These are phyloP conservation scores for Drosophila infuscata DNA, from an alignment of 2,888 invertebrate species.

Conservation along the genomic window DNA sequence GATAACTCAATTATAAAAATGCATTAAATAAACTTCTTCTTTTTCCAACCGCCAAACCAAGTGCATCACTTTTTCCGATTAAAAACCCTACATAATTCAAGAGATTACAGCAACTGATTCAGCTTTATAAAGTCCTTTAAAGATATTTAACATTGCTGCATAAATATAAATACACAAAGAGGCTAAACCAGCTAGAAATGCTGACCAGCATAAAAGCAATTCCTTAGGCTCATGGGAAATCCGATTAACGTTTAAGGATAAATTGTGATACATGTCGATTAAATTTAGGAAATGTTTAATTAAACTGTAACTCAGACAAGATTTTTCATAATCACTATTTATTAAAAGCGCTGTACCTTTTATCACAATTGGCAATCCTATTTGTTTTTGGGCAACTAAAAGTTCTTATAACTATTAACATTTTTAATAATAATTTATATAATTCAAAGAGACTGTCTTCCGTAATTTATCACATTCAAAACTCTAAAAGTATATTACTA, in stretches of 20 bases:
- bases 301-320: not conserved
- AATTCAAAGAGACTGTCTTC: not conserved
- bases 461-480: not conserved
- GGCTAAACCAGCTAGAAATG: too few relatives aligned
- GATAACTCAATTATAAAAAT: too few relatives aligned
- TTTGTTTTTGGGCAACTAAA: not conserved
- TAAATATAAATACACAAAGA: not conserved
- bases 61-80: too few relatives aligned
- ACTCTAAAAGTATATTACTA: not conserved
- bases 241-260: not conserved
- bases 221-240: too few relatives aligned
- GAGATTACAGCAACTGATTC: too few relatives aligned
- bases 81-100: not conserved
- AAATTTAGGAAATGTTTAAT: not conserved
- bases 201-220: too few relatives aligned
- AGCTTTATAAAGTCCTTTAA: not conserved
- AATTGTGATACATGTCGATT: not conserved
- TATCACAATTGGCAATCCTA: not conserved
- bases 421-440: not conserved
- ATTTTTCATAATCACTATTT: not conserved
- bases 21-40: too few relatives aligned
- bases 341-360: not conserved
- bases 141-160: not conserved
- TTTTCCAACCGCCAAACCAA: too few relatives aligned
- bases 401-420: not conserved